These are phyloP conservation scores for Typhlichthys subterraneus DNA, from an alignment of 2,797 vertebrate species.

Conservation along the genomic window DNA sequence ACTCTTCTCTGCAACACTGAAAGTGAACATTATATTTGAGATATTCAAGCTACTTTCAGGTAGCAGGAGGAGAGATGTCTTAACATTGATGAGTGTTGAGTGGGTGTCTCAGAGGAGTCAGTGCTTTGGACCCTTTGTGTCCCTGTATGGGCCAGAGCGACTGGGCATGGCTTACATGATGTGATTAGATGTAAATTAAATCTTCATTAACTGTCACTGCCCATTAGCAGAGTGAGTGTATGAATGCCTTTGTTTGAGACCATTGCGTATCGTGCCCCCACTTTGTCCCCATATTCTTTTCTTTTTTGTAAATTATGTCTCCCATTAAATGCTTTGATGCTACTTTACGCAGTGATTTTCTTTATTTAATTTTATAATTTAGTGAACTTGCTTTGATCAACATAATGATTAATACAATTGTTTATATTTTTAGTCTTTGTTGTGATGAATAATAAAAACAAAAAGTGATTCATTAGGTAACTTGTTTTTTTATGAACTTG, in stretches of 20 bases:
- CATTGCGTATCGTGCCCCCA: slow-evolving; percentile 7
- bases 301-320: too few species aligned
- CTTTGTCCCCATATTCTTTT: too few species aligned
- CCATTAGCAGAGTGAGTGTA: slow-evolving; percentile 59
- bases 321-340: too few species aligned
- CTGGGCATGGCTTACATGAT: slow-evolving; percentile 81
- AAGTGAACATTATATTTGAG: slow-evolving; percentile 37
- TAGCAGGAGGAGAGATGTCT: slow-evolving; percentile 38
- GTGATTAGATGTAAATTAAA: slow-evolving; percentile 86
- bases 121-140: slow-evolving; percentile 60
- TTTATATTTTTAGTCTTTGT: too few species aligned
- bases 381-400: too few species aligned
- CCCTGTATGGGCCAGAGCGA: slow-evolving; percentile 57
- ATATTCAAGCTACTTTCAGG: slow-evolving; percentile 41
- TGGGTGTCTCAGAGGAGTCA: slow-evolving; percentile 69
- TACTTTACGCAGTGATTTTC: too few species aligned
- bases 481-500: too few species aligned
- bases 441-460: too few species aligned
- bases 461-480: too few species aligned
- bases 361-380: too few species aligned
- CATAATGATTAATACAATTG: too few species aligned
- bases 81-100: slow-evolving; percentile 77
- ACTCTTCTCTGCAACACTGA: too few species aligned
- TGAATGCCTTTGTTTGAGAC: slow-evolving; percentile 66
- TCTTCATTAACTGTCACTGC: slow-evolving; percentile 77